Percentiles rank a stretch among this genome's conserved stretches.
These are phyloP conservation scores for Thysanoteuthis rhombus DNA, from an alignment of 2,888 invertebrate genomes.

Conservation along the genomic window DNA sequence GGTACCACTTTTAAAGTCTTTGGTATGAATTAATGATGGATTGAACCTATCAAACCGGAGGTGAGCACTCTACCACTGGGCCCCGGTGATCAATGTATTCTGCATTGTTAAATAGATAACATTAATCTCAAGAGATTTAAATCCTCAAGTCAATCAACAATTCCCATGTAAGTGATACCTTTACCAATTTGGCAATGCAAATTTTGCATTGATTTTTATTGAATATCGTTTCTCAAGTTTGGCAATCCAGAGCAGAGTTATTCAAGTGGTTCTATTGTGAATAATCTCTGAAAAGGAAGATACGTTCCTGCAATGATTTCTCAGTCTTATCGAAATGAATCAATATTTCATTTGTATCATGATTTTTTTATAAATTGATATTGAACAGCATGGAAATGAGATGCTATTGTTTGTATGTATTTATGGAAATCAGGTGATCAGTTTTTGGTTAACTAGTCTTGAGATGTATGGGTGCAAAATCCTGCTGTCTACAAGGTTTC, in stretches of 20 bases:
- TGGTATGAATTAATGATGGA: too few relatives aligned
- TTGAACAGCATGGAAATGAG: not conserved
- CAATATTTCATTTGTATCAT: not conserved
- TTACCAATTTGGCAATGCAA: too few relatives aligned
- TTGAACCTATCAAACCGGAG: too few relatives aligned
- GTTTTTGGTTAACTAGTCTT: not conserved
- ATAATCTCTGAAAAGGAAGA: not conserved
- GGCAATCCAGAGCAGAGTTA: not conserved
- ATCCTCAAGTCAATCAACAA: too few relatives aligned
- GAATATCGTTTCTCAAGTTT: not conserved
- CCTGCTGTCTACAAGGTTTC: not conserved
- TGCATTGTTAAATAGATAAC: too few relatives aligned
- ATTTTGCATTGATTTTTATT: not conserved
- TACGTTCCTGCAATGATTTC: not conserved
- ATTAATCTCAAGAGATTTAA: too few relatives aligned
- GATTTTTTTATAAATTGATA: not conserved
- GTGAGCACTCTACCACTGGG: too few relatives aligned
- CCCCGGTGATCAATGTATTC: too few relatives aligned
- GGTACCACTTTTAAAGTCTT: too few relatives aligned
- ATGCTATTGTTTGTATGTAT: not conserved
- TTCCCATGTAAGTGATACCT: too few relatives aligned
- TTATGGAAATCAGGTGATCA: not conserved
- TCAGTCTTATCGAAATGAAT: not conserved
- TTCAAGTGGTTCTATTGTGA: not conserved
- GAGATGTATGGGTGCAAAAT: not conserved